Conservation (phyloP, 2,888 invertebrate species). For the Sarcophaga variegata region DNA sequence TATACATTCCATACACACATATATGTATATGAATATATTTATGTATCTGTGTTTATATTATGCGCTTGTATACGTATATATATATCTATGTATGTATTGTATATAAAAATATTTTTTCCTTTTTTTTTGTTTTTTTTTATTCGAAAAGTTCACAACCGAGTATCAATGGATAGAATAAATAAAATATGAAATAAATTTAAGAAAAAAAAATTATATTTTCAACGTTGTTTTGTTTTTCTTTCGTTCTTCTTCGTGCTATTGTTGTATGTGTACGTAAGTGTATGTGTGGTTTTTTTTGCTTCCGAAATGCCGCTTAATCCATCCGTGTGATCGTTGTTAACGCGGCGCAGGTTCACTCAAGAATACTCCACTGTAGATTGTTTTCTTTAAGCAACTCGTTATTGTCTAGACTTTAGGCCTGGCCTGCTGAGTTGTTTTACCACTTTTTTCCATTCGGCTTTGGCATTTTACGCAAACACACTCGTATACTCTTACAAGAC, state of each 20-base stretch:
- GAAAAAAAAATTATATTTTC: slow-evolving; percentile 28
- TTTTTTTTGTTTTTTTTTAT: slow-evolving; percentile 6
- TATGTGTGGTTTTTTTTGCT: neutral
- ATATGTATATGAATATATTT: neutral
- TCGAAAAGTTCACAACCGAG: slow-evolving; percentile 66
- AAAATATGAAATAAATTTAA: slow-evolving; percentile 38
- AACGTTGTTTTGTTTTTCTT: slow-evolving; percentile 31
- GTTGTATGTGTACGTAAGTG: slow-evolving; percentile 41
- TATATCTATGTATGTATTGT: slow-evolving; percentile 2
- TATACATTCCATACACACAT: neutral
- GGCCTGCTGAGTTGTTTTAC: slow-evolving; percentile 59
- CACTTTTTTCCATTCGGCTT: slow-evolving; percentile 51
- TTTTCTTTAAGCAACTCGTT: slow-evolving; percentile 64
- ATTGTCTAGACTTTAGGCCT: slow-evolving; percentile 62
- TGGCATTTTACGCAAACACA: slow-evolving; percentile 36
- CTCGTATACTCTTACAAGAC: neutral
- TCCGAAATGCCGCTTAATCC: slow-evolving; percentile 52
- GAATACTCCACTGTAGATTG: slow-evolving; percentile 72
- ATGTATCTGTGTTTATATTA: slow-evolving; percentile 9
- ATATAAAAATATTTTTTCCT: slow-evolving; percentile 22
- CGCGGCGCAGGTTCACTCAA: slow-evolving; percentile 77
- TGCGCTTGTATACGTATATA: slow-evolving; percentile 12
- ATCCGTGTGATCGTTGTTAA: slow-evolving; percentile 74
- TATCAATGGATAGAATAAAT: slow-evolving; percentile 66
- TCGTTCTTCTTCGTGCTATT: neutral